A percentile compares a stretch with the other conserved stretches of the same genome.
phyloP scores from a whole-genome alignment of 1,140 invertebrate species.

The Cotesia typhae region DNA sequence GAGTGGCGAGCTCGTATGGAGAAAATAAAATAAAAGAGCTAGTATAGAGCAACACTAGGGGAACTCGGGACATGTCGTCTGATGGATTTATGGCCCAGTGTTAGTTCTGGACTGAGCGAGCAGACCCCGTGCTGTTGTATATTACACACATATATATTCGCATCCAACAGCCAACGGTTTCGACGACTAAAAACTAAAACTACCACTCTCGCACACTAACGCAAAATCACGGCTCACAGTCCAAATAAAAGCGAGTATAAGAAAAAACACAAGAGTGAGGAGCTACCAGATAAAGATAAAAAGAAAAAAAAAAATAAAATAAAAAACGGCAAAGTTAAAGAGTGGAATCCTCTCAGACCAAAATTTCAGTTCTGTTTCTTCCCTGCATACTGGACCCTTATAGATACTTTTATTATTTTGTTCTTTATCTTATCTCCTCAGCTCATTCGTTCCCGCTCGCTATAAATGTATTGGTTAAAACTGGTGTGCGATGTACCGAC shows the following conservation, averaged over 20 bases:
- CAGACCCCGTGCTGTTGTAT: neutral
- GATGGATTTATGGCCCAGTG: constrained; percentile 31
- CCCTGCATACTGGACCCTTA: constrained; percentile 20
- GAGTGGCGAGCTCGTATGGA: constrained; percentile 2
- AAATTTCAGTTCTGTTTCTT: constrained; percentile 25
- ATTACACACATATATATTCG: too few relatives aligned
- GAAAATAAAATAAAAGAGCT: constrained; percentile 29
- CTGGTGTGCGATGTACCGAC: neutral
- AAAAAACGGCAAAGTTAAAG: constrained; percentile 3
- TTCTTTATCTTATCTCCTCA: neutral
- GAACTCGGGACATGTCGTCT: neutral
- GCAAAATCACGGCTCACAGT: constrained; percentile 1
- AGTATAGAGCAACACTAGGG: neutral
- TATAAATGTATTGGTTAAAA: too few relatives aligned
- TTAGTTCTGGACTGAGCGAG: neutral
- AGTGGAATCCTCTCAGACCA: constrained; percentile 18
- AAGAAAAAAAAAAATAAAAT: neutral
- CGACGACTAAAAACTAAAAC: neutral
- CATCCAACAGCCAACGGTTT: constrained; percentile 1
- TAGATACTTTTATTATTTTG: neutral
- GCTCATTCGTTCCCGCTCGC: too few relatives aligned
- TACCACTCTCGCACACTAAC: neutral
- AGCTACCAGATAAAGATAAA: neutral
- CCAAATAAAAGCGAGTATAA: neutral
- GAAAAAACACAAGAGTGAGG: constrained; percentile 5